Percentiles rank a stretch among this genome's conserved stretches.
Conservation (phyloP, 1,140 invertebrate species). For the Atta colombica region DNA sequence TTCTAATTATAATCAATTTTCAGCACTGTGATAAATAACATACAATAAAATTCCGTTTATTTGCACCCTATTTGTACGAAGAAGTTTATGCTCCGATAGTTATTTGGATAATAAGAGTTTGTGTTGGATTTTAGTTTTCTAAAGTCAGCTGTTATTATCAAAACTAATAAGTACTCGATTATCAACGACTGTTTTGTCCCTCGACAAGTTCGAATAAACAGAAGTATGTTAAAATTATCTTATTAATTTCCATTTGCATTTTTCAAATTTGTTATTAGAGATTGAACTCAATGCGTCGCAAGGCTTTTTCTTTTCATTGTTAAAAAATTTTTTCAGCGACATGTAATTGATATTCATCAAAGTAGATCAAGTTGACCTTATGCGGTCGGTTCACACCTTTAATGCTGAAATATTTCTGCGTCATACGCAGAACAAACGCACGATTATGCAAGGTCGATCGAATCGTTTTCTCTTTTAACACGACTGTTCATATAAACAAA, state of each 20-base stretch:
- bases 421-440: constrained; percentile 23
- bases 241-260: not conserved
- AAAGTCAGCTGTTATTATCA: too few species aligned
- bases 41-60: too few species aligned
- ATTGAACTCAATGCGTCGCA: not conserved
- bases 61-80: too few species aligned
- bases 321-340: not conserved
- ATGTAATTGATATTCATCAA: not conserved
- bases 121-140: too few species aligned
- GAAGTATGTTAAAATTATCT: not conserved
- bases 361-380: not conserved
- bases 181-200: too few species aligned
- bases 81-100: too few species aligned
- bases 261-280: not conserved
- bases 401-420: constrained; percentile 17
- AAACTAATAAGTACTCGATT: too few species aligned
- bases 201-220: too few species aligned
- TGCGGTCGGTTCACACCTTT: not conserved
- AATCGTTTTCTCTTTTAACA: constrained; percentile 11
- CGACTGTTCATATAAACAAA: constrained; percentile 13
- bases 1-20: not conserved
- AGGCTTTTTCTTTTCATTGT: not conserved
- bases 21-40: too few species aligned
- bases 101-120: too few species aligned
- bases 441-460: constrained; percentile 23